Evolutionary conservation across 2,113 vertebrate genomes (phyloP), one percentile per base, ranked within the genome.

Genomic region (Sphaerodactylus townsendi): DNA sequence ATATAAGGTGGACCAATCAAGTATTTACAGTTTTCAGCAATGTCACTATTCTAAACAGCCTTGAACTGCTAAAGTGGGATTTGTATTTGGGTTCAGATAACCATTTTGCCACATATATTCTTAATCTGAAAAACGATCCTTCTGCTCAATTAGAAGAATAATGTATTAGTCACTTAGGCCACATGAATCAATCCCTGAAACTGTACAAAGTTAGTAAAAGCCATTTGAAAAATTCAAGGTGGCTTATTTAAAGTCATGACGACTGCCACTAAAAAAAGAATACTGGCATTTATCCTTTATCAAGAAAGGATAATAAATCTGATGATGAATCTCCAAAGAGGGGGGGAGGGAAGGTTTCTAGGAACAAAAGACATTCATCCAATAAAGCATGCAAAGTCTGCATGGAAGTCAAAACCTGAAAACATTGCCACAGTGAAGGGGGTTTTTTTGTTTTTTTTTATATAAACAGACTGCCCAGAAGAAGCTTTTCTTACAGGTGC

Each of bases 271-370:
- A 87, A 88, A 21, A 84, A 93, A 88, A 86, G 62, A 77, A 21
- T 89, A 88, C 88, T 88, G 89, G 94, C 88, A 79, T 77, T 78
- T 81, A 85, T 88, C 59, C 71, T 85, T 11, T 88, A 90, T 77
- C 65, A 86, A 78, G 85, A 71, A 87, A 90, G 75, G 73, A 86
- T 92, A 92, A 90, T 82, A 93, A 94, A 92, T 89, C 90, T 85
- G 79, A 85, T 39, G 86, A 14, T 83, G 37, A 30, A 35, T 69
- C 41, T 77, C 79, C 81, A 80, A 88, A 89, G 76, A 44, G 44
- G 9, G 9, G 9, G 4, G 9, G 9, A 44, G 9, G 4, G 9
- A 44, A 50, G 2, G 48, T 50, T 35, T 10, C 21, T 65, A 28
- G 30, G 30, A 25, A 10, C 59, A 82, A 25, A 65, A 3, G 19